Conservation (phyloP, 1,140 invertebrate genomes). For the Eciton burchellii region DNA sequence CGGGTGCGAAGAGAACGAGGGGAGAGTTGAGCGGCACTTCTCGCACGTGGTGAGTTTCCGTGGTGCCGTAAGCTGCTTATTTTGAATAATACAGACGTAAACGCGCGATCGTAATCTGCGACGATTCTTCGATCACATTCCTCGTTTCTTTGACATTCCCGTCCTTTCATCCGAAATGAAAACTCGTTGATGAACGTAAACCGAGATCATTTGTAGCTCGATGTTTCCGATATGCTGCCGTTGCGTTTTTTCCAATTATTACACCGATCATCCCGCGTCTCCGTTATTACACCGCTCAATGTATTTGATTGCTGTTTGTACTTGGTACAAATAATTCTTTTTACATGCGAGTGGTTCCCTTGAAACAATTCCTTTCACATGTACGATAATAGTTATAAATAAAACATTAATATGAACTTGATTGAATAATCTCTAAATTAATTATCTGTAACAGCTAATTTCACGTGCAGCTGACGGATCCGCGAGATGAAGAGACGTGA, state of each 20-base stretch:
- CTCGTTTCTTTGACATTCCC: background rate
- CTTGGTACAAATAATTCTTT: too few species aligned
- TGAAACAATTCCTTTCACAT: too few species aligned
- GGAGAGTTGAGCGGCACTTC: constrained; percentile 44
- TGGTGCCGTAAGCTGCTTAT: constrained; percentile 50
- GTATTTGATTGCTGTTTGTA: too few species aligned
- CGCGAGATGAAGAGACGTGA: background rate
- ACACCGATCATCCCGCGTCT: constrained; percentile 25
- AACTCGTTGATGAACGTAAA: constrained; percentile 55
- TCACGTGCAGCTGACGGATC: too few species aligned
- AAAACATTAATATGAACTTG: too few species aligned
- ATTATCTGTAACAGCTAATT: too few species aligned
- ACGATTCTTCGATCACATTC: constrained; percentile 44
- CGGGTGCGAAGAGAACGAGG: constrained; percentile 28
- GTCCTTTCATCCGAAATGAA: background rate
- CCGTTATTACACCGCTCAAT: background rate
- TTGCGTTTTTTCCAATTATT: constrained; percentile 42
- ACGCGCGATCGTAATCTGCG: constrained; percentile 35
- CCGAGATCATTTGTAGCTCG: constrained; percentile 53
- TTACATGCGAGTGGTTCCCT: too few species aligned
- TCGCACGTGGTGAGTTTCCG: constrained; percentile 36
- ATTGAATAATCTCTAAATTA: too few species aligned
- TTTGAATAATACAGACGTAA: constrained; percentile 33
- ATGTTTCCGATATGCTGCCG: constrained; percentile 3
- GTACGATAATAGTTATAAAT: too few species aligned